Evolutionary conservation across 2,113 vertebrate species (phyloP).

Genomic region (Pimephales promelas): DNA sequence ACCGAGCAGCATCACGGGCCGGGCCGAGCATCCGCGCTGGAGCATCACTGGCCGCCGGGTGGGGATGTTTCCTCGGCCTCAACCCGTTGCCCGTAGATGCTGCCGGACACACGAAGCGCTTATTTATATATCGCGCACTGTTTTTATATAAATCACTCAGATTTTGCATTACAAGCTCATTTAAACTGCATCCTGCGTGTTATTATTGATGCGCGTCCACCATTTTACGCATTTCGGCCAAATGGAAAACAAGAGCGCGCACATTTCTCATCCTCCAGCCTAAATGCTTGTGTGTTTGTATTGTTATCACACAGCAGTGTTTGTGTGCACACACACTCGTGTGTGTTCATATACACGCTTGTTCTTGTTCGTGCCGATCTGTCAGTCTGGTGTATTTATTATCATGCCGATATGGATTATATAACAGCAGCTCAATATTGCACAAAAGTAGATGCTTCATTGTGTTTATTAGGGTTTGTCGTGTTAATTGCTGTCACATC

Average conservation of each 20-base stretch:
- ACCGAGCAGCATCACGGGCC: slow-evolving; percentile 12
- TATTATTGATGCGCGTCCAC: slow-evolving; percentile 8
- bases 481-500: slow-evolving; percentile 31
- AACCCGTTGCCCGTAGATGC: background rate
- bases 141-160: background rate
- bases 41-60: slow-evolving; percentile 19
- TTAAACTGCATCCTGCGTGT: background rate
- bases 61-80: slow-evolving; percentile 23
- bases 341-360: background rate
- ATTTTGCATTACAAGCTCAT: background rate
- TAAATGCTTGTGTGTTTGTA: slow-evolving; percentile 15
- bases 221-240: slow-evolving; percentile 36
- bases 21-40: slow-evolving; percentile 33
- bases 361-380: background rate
- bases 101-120: background rate
- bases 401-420: slow-evolving; percentile 65
- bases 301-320: slow-evolving; percentile 26
- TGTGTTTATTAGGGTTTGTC: slow-evolving; percentile 59
- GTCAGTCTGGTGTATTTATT: slow-evolving; percentile 62
- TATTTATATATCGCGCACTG: background rate
- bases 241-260: slow-evolving; percentile 1
- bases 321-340: background rate
- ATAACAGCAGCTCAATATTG: slow-evolving; percentile 70
- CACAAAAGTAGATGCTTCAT: slow-evolving; percentile 70
- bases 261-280: background rate